Evolutionary conservation across 2,888 invertebrate genomes (phyloP).

Genomic region (Ctena decussata): DNA sequence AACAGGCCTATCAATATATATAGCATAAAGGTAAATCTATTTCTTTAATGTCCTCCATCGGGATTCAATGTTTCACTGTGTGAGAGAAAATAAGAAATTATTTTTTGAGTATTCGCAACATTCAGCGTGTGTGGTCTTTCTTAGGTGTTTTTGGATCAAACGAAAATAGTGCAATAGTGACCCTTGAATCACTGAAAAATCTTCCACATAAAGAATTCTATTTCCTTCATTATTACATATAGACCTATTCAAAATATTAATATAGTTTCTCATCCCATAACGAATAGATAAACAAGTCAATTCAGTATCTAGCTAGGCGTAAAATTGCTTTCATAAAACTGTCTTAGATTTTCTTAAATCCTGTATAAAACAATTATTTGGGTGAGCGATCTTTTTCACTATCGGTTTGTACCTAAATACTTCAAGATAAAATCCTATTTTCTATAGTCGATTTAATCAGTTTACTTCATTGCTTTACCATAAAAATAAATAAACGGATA

Average conservation of each 20-base stretch:
- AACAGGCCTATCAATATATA: conserved; percentile 2
- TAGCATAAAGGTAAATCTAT: conserved; percentile 1
- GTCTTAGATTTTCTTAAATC: conserved; percentile 11
- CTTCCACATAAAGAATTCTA: neutral
- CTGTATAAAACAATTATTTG: neutral
- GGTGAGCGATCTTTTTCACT: conserved; percentile 4
- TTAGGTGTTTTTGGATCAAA: neutral
- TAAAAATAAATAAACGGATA: no score
- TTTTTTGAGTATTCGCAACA: neutral
- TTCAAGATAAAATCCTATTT: neutral
- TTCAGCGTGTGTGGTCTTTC: neutral
- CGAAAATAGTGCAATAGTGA: neutral
- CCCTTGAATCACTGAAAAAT: neutral
- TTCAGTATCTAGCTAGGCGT: neutral
- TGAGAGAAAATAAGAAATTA: conserved; percentile 4
- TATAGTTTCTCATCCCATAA: conserved; percentile 4
- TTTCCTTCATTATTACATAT: neutral
- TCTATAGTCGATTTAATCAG: neutral
- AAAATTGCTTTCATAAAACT: conserved; percentile 18
- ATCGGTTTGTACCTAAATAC: conserved; percentile 4
- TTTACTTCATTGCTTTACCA: no score
- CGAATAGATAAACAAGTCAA: conserved; percentile 8
- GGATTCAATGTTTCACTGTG: conserved; percentile 11
- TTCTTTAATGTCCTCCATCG: neutral
- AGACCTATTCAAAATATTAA: conserved; percentile 1